Base-by-base conservation (phyloP, 2,113 vertebrate genomes). In the Neodontobutis hainanensis region DNA sequence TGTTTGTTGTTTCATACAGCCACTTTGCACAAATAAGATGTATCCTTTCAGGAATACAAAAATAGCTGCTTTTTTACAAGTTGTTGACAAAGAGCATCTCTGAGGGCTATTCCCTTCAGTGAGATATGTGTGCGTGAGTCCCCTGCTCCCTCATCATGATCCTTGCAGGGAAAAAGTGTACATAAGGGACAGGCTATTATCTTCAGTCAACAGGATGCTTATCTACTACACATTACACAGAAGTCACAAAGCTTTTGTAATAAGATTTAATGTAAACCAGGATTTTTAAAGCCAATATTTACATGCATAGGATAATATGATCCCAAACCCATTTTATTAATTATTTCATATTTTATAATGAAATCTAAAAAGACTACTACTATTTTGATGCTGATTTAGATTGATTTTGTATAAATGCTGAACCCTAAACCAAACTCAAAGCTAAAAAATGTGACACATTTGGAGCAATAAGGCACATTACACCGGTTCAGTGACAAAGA, bases 21-120 rank as follows among this genome's bases (percentile, higher is more conserved):
- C 73, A 55, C 68, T 72, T 76, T 60, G 61, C 73, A 86, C 84
- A 90, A 87, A 85, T 88, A 85, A 87, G 75, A 50, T 40, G 58
- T 75, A 85, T 76, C 68, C 89, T 87, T 82, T 52, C 63, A 80
- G 83, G 89, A 82, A 89, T 87, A 86, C 66, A 49, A 58, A 85
- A 90, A 89, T 88, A 91, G 87, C 68, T 73, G 58, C 78, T 78
- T 70, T 86, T 78, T 78, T 82, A 78, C 80, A 79, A 82, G 81
- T 83, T 90, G 85, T 91, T 90, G 87, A 90, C 87, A 85, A 72
- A 81, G 74, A 81, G 69, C 65, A 80, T 84, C 88, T 85, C 88
- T 69, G 65, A 75, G 70, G 78, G 46, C 65, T 51, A 84, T 74
- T 90, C 81, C 87, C 87, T 65, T 36, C 70, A 65, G 85, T 69